These are phyloP conservation scores for Xenus cinereus DNA, from an alignment of 2,113 vertebrate species.

Conservation along the genomic window DNA sequence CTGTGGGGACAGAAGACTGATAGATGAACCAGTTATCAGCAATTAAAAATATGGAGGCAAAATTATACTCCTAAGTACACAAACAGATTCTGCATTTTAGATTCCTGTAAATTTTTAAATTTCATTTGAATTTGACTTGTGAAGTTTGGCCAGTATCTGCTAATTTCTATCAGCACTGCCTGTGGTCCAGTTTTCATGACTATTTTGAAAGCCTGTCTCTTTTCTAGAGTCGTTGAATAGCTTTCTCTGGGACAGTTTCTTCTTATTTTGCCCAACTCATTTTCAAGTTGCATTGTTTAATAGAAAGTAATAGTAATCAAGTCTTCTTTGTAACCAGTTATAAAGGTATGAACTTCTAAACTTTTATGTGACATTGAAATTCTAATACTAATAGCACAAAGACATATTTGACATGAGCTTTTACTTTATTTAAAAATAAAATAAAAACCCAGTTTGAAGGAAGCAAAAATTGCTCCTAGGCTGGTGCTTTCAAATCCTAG, in stretches of 20 bases:
- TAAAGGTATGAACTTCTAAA: not conserved
- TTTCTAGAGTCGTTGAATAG: not conserved
- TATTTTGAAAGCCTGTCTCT: not conserved
- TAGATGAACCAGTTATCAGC: not conserved
- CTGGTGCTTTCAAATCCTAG: not conserved
- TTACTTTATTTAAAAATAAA: conserved; percentile 13
- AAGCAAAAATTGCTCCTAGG: not conserved
- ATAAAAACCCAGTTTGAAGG: not conserved
- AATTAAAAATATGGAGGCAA: not conserved
- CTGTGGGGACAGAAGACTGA: not conserved
- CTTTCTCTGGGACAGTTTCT: not conserved
- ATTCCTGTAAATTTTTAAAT: fast-evolving
- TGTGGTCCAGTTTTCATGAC: not conserved
- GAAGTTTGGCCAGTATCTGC: not conserved
- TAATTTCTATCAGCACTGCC: not conserved
- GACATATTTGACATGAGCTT: not conserved
- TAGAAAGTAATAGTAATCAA: not conserved
- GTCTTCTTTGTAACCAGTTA: not conserved
- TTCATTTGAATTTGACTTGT: not conserved
- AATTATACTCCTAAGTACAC: not conserved
- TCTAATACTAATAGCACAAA: not conserved
- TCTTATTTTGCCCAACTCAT: not conserved
- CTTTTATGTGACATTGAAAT: not conserved
- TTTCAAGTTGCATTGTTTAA: not conserved
- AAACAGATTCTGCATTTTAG: not conserved